Base-by-base conservation (phyloP, 2,888 invertebrate genomes). In the Bruchidius siliquastri region DNA sequence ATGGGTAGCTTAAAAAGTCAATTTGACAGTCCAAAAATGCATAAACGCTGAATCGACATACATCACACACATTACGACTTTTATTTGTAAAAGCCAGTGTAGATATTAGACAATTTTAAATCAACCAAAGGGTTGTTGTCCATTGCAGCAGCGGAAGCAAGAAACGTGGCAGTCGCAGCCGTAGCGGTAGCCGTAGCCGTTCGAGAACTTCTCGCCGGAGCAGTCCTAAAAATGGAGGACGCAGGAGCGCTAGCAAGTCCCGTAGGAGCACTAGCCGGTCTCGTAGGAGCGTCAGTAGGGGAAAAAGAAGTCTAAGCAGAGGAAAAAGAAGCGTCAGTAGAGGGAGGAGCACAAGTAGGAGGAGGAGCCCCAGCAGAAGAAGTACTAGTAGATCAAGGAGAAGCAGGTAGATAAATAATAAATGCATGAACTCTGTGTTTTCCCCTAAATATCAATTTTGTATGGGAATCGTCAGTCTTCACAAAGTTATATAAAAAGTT, bases 181-280 rank as follows among this genome's bases (percentile, higher is more conserved):
- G 74, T 70, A 76, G 76, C 22, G 22, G 71, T 6, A 77, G 78
- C 71, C 71, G 75, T 68, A 78, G 79, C 72, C 77, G 78, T 68
- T 49, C 80, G 79, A 73, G 76, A 76, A 49, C 49, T 1, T 49
- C 49, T 18, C 49, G 49, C n/a, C 69, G 22, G 1, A 18, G 49
- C 49, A 49, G 21, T 22, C 22, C 22, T n/a, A 68, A 68, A 18
- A 75, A 74, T n/a, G 74, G 75, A 66, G 76, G 78, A 69, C 77
- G 79, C 30, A 81, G 80, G 74, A 77, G 77, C 69, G 74, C 77
- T 49, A 79, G 80, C 26, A 77, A 78, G 67, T 80, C 79, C 67
- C 77, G 81, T n/a, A 82, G 83, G 71, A 79, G 80, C 71, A 80
- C 79, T 67, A 79, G 75, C 71, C 72, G 70, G 13, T 26, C 70